Conservation (phyloP, 2,797 vertebrate genomes). For the Thaleichthys pacificus region DNA sequence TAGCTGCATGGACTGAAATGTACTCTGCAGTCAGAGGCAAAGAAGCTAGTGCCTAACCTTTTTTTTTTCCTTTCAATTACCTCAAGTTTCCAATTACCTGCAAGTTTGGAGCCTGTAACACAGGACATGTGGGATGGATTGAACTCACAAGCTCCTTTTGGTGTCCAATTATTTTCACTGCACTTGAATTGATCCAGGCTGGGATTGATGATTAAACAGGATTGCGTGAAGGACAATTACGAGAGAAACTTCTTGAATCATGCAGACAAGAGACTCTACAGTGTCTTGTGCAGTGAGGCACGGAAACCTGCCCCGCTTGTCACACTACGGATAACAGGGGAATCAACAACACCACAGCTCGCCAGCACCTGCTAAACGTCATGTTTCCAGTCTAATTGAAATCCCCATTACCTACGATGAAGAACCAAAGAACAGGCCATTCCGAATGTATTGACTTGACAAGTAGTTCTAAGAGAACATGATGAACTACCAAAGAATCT, state of each 20-base stretch:
- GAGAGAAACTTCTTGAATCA: too few species aligned
- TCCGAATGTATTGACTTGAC: not conserved
- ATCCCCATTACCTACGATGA: not conserved
- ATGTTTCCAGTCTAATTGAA: too few species aligned
- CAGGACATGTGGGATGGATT: slow-evolving; percentile 54
- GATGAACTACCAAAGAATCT: not conserved
- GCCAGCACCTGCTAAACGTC: too few species aligned
- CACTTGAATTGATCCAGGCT: not conserved
- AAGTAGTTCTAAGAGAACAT: not conserved
- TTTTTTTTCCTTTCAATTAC: slow-evolving; percentile 72
- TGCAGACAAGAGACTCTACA: too few species aligned
- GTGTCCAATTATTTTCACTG: not conserved
- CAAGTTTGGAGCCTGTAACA: slow-evolving; percentile 71
- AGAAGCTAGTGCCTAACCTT: slow-evolving; percentile 39
- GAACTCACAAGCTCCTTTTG: slow-evolving; percentile 7
- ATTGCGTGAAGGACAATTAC: not conserved
- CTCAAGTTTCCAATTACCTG: slow-evolving; percentile 53
- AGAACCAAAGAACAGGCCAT: not conserved
- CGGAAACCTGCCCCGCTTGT: too few species aligned
- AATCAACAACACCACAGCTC: too few species aligned
- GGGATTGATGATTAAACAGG: not conserved
- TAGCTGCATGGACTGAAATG: slow-evolving; percentile 45
- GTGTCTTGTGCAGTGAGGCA: too few species aligned
- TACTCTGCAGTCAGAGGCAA: slow-evolving; percentile 43
- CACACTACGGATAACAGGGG: too few species aligned